Evolutionary conservation across 1,140 invertebrate genomes (phyloP), one percentile per base, ranked within the genome.

Genomic region (Gonatopus flavifemur): DNA sequence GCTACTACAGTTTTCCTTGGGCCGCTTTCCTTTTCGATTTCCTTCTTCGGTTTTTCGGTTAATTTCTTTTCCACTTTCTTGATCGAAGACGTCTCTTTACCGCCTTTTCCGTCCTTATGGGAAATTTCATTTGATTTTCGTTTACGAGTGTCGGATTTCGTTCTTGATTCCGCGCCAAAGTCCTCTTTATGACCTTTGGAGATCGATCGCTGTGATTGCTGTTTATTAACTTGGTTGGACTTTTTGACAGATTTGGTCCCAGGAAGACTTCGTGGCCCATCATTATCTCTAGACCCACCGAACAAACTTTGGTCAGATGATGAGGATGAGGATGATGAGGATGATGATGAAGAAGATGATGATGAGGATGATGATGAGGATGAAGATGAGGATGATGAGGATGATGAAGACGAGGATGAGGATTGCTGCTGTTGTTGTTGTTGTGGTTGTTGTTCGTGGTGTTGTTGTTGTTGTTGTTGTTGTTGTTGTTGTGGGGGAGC

Each of bases 41-140:
- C 45, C 40, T 57, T 53, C 33, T 25, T 52, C 16, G 33, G 24
- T 64, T 53, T 69, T 2, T 80, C 72, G 25, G 69, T 82, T 64
- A 84, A 19, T 77, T 82, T 84, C 80, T 86, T 84, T 76, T 87
- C 81, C 81, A 80, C 68, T 83, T 88, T 83, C 83, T 84, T 81
- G 82, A 86, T 59, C 86, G 82, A 55, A 87, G 80, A 72, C 55
- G 79, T 81, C 72, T 74, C 66, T 73, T 85, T 79, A 73, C 72
- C 61, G 73, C 80, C 76, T 78, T 84, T 83, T 64, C 81, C 70
- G 55, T 79, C 72, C 53, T 77, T 78, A 41, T 67, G 59, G 21
- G 40, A 37, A 40, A 59, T 65, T 70, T 81, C 81, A 75, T 74
- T 77, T 66, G 81, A 69, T 84, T 84, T 84, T 85, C 80, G 70